Evolutionary conservation across 2,797 vertebrate species (phyloP), one percentile per base, ranked within the genome.

Genomic region (Notoglanidium macrostoma): DNA sequence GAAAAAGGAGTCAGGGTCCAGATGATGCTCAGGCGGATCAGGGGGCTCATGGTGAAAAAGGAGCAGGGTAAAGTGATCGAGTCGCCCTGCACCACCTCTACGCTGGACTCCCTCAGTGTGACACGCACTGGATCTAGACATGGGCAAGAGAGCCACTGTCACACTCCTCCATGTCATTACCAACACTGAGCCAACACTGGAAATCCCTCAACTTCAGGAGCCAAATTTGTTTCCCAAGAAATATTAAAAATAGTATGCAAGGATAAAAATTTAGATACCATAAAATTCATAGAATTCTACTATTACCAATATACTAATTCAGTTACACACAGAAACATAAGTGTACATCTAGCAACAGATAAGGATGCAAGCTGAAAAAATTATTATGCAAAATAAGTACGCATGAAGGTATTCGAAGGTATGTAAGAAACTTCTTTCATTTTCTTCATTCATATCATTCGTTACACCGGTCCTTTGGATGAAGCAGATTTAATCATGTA

Each of bases 21-120:
- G 92, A 97, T 96, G 57, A 97, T 92, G 89, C 95, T 97, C 89
- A 97, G 96, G 67, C 94, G 95, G 88, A 92, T 95, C 72, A 96
- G 91, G 0, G 94, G 94, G 29, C 91, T 94, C 57, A 92, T 94
- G 87, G 95, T 96, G 91, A 93, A 93, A 91, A 97, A 97, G 70
- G 95, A 95, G 89, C 97, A 97, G 23, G 96, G 95, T 89, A 97
- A 92, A 7, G 94, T 15, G 10, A 94, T 92, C 0, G 91, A 92
- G 46, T 96, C 95, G 0, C 96, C 96, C 51, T 87, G 94, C 2
- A 95, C 92, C 85, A 95, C 95, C 87, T 96, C 94, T 73, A 96
- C 21, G 29, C 85, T 93, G 54, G 94, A 89, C 7, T 96, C 93
- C 40, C 91, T 94, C 91, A 96, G 92, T 9, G 89, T 94, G 0